Base-by-base conservation (phyloP, 2,888 invertebrate genomes). In the Pandemis heparana region DNA sequence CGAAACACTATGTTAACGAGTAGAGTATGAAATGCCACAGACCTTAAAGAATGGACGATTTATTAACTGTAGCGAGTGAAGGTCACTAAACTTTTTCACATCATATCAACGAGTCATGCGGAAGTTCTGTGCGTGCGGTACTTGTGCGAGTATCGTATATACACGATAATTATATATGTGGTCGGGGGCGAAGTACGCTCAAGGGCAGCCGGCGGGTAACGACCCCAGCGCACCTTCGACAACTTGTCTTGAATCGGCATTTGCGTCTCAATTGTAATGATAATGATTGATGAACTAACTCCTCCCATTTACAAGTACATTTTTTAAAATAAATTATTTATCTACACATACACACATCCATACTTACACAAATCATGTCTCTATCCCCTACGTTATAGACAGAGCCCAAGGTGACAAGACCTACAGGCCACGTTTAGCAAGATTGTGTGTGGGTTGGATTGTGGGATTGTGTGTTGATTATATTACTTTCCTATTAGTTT, bases 181-280 rank as follows among this genome's bases (percentile, higher is more conserved):
- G 80, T 83, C 79, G 87, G 84, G 90, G 88, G 90, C 91, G 90
- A 89, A 87, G 90, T 86, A 87, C 91, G 87, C 88, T 91, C 92
- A 92, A 93, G 92, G 92, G 89, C 92, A 91, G 81, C 80, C 84
- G 81, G 77, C 86, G 92, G 90, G 82, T 89, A 89, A 89, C 86
- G 92, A 92, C 91, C 92, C 87, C 85, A 79, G 80, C 82, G 81
- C 81, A 84, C 82, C 83, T 83, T 80, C 81, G 75, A 79, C 82
- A 81, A 83, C 79, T 77, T 82, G 79, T 75, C 81, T 81, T 82
- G 78, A 78, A 78, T 75, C 75, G 72, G 65, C 74, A 75, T 77
- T 79, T 76, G 76, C 75, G 71, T 70, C 75, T 76, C 70, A 68
- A 75, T 71, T 75, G 77, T 59, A 38, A 53, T 53, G 18, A 53